These are phyloP conservation scores for Drosophila sordidula DNA, from an alignment of 2,888 invertebrate species.

Conservation along the genomic window DNA sequence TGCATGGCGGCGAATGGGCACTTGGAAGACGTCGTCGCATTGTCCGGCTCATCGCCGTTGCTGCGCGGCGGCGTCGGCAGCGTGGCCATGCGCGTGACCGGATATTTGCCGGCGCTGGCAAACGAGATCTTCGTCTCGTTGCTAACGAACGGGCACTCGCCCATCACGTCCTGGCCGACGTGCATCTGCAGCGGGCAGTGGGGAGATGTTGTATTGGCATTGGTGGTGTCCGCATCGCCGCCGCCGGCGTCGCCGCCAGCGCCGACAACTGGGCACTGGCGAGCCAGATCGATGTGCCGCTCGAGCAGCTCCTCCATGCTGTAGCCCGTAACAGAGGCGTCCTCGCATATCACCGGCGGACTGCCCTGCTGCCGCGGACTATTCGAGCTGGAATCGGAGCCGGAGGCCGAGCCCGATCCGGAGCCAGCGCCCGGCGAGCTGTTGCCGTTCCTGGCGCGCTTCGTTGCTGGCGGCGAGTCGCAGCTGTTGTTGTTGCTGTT, in stretches of 20 bases:
- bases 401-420: slow-evolving; percentile 43
- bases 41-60: slow-evolving; percentile 69
- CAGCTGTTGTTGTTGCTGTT: slow-evolving; percentile 44
- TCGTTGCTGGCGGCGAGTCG: slow-evolving; percentile 78
- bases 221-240: slow-evolving; percentile 71
- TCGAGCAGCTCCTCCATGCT: slow-evolving; percentile 83
- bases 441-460: slow-evolving; percentile 71
- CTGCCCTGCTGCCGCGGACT: slow-evolving; percentile 70
- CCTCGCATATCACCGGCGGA: slow-evolving; percentile 84
- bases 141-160: slow-evolving; percentile 86
- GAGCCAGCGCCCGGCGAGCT: slow-evolving; percentile 13
- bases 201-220: slow-evolving; percentile 56
- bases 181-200: slow-evolving; percentile 86
- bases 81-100: slow-evolving; percentile 60
- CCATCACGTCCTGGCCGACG: slow-evolving; percentile 77
- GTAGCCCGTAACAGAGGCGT: slow-evolving; percentile 67
- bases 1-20: slow-evolving; percentile 79
- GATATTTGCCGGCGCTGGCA: slow-evolving; percentile 73
- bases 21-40: slow-evolving; percentile 73
- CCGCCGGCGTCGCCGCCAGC: slow-evolving; percentile 42
- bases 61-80: slow-evolving; percentile 31
- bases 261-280: slow-evolving; percentile 83
- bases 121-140: slow-evolving; percentile 82
- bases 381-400: slow-evolving; percentile 57
- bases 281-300: slow-evolving; percentile 83